Evolutionary conservation across 2,797 vertebrate genomes (phyloP), one percentile per base, ranked within the genome.

Genomic region (Sebastes variabilis): DNA sequence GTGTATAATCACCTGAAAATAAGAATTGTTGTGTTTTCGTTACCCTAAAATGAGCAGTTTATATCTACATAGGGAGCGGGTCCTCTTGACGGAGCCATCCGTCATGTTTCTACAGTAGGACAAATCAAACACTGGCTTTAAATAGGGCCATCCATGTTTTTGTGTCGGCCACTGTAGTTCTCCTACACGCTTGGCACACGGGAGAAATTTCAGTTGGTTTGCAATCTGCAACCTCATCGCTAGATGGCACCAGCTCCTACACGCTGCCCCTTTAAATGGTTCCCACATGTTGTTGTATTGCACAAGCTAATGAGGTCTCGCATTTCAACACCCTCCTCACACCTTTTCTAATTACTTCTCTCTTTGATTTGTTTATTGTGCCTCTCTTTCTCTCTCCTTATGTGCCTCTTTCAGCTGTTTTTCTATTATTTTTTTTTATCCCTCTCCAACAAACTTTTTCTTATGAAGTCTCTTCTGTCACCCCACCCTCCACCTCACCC

Each of bases 381-480:
- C 9, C 66, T 46, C 66, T 46, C 16, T 54, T 36, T 69, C 49
- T 36, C 8, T 34, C 27, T 52, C n/a, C 22, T 72, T 24, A 9
- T 4, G 52, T 64, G 29, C 59, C 29, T 30, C 62, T 36, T 64
- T 61, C 54, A 34, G 52, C 20, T 70, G 24, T 59, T 83, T 75
- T 69, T 67, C 61, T 70, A 22, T 85, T 42, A 16, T 42, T 42
- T 42, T 42, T 42, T 83, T 81, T 60, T 27, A 32, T 79, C 36
- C 10, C 11, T 74, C 29, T 64, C 25, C 9, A 11, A n/a, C 72
- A 75, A 85, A 77, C 52, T 49, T 82, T 76, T 30, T 11, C 66
- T 58, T 60, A 75, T 59, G 16, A 89, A 86, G 75, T 88, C 79
- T 72, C 82, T 79, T 46, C 16, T 68, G 62, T 81, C 73, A 81